Evolutionary conservation across 2,113 vertebrate genomes (phyloP).

Genomic region (Tonatia bakeri): DNA sequence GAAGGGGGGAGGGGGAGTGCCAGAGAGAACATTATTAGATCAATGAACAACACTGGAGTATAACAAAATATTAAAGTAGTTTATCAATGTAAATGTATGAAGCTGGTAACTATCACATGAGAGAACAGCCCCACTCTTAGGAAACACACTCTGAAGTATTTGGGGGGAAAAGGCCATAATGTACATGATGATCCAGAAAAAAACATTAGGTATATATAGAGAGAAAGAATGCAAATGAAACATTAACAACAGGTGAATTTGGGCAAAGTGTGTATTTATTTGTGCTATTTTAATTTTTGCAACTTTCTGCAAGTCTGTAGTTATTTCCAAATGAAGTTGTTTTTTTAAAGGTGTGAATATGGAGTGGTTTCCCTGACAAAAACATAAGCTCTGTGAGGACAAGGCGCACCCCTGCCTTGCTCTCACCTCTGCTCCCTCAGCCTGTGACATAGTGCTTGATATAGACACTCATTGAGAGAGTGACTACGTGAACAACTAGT

Average conservation of each 20-base stretch:
- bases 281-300: background rate
- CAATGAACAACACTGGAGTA: background rate
- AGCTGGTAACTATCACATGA: background rate
- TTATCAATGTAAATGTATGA: background rate
- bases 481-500: background rate
- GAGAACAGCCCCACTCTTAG: background rate
- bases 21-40: background rate
- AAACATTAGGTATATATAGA: background rate
- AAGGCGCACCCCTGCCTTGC: background rate
- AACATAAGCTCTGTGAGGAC: background rate
- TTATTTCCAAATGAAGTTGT: slow-evolving; percentile 11
- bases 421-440: background rate
- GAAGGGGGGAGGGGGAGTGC: background rate
- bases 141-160: background rate
- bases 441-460: background rate
- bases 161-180: background rate
- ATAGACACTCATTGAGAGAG: background rate
- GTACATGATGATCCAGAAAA: background rate
- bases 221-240: background rate
- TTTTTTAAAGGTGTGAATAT: background rate
- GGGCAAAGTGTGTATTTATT: background rate
- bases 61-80: background rate
- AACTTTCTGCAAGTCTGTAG: background rate
- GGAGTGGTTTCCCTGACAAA: background rate
- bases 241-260: background rate